A percentile compares a stretch with the other conserved stretches of the same genome.
These are phyloP conservation scores for Mastomys coucha DNA, from an alignment of 2,113 vertebrate species.

Conservation along the genomic window DNA sequence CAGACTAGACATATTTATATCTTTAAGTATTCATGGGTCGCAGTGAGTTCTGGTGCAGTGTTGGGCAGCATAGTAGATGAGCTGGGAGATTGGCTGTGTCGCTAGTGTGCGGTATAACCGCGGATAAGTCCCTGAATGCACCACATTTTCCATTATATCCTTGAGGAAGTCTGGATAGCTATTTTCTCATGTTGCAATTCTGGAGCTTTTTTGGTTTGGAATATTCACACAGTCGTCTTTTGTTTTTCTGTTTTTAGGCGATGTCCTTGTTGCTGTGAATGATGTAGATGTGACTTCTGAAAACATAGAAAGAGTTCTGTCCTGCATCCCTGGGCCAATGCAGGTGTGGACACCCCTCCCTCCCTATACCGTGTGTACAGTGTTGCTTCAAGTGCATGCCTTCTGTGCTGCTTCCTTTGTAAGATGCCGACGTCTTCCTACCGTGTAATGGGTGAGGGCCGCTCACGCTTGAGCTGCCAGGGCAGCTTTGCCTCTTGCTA, in stretches of 20 bases:
- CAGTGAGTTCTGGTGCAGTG: background rate
- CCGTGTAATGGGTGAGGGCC: background rate
- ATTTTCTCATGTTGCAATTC: background rate
- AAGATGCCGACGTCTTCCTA: background rate
- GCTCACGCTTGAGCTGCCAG: background rate
- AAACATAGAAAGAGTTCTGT: slow-evolving; percentile 97
- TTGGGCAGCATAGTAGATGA: background rate
- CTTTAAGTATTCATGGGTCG: background rate
- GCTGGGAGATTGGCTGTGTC: background rate
- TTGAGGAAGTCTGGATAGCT: background rate
- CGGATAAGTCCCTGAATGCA: background rate
- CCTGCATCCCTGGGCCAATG: slow-evolving; percentile 95
- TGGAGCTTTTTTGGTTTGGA: background rate
- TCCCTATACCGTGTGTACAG: background rate
- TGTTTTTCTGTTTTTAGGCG: slow-evolving; percentile 88
- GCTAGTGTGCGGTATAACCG: background rate
- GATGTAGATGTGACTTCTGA: slow-evolving; percentile 96
- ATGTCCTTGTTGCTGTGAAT: slow-evolving; percentile 95
- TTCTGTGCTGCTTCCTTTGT: slow-evolving; percentile 26
- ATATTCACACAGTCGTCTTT: background rate
- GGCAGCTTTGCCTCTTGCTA: slow-evolving; percentile 16
- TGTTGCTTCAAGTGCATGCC: slow-evolving; percentile 26
- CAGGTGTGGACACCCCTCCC: slow-evolving; percentile 88
- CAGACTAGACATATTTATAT: slow-evolving; percentile 19
- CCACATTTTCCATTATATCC: slow-evolving; percentile 9